A percentile compares a stretch with the other conserved stretches of the same genome.
These are phyloP conservation scores for Lithosia quadra DNA, from an alignment of 2,888 invertebrate species.

Conservation along the genomic window DNA sequence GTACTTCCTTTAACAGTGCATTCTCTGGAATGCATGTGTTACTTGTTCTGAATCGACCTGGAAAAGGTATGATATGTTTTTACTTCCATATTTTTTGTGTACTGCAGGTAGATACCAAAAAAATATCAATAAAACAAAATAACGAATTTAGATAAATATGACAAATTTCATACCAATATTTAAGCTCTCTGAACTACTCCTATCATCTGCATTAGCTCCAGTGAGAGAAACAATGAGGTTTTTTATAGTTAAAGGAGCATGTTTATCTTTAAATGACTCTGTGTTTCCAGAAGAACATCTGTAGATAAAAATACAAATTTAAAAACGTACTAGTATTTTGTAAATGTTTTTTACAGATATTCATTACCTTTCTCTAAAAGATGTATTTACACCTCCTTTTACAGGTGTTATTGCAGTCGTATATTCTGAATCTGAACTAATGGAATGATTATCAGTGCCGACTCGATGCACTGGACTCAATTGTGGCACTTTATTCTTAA, in stretches of 20 bases:
- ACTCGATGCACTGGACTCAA: conserved; percentile 72
- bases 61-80: conserved; percentile 27
- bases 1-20: conserved; percentile 85
- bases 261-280: conserved; percentile 77
- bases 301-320: conserved; percentile 22
- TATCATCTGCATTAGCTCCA: conserved; percentile 88
- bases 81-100: background rate
- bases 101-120: background rate
- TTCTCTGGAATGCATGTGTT: conserved; percentile 86
- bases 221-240: conserved; percentile 79
- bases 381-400: conserved; percentile 77
- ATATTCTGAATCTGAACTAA: conserved; percentile 92
- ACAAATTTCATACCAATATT: conserved; percentile 81
- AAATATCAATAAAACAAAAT: too few relatives aligned
- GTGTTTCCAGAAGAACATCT: conserved; percentile 78
- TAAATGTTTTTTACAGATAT: background rate
- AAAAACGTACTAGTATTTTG: background rate
- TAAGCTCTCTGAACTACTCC: conserved; percentile 94
- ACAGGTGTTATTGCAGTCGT: conserved; percentile 89
- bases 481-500: conserved; percentile 70
- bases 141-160: background rate
- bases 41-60: conserved; percentile 84
- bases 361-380: conserved; percentile 88
- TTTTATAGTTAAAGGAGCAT: conserved; percentile 69
- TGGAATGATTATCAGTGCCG: conserved; percentile 85